Percentiles rank a stretch among this genome's conserved stretches.
Conservation (phyloP, 2,888 invertebrate species). For the Reticulitermes lucifugus region DNA sequence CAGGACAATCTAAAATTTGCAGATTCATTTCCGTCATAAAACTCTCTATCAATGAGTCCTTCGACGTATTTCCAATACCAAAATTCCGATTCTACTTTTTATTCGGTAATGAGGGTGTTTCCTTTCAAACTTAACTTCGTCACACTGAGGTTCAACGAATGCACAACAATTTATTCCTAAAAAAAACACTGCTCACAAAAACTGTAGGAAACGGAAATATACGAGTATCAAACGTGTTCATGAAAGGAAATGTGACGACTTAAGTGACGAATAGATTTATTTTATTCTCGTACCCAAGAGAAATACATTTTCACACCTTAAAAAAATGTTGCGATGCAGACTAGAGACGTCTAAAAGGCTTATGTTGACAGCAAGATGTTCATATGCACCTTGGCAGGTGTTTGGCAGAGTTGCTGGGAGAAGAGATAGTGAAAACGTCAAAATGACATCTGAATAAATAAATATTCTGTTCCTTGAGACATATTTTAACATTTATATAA, state of each 20-base stretch:
- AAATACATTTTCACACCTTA: not conserved
- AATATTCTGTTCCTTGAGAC: not conserved
- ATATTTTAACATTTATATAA: slow-evolving; percentile 12
- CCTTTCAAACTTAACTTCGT: not conserved
- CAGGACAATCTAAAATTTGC: no score
- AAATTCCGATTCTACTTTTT: no score
- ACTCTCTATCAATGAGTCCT: no score
- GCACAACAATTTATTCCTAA: no score
- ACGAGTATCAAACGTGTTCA: not conserved
- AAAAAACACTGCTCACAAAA: not conserved
- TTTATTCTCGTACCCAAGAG: not conserved
- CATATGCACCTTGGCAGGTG: not conserved
- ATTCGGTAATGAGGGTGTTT: no score
- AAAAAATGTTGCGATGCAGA: not conserved
- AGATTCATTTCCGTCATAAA: no score
- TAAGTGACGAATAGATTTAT: slow-evolving; percentile 2
- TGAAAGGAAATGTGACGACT: not conserved
- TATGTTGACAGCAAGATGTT: not conserved
- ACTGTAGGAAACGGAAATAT: not conserved
- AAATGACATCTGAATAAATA: slow-evolving; percentile 43
- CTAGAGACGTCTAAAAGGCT: not conserved
- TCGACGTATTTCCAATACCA: no score
- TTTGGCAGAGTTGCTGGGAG: not conserved
- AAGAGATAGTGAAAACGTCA: not conserved
- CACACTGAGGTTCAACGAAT: not conserved